Evolutionary conservation across 2,888 invertebrate genomes (phyloP), one percentile per base, ranked within the genome.

Genomic region (Micoletzkya japonica): DNA sequence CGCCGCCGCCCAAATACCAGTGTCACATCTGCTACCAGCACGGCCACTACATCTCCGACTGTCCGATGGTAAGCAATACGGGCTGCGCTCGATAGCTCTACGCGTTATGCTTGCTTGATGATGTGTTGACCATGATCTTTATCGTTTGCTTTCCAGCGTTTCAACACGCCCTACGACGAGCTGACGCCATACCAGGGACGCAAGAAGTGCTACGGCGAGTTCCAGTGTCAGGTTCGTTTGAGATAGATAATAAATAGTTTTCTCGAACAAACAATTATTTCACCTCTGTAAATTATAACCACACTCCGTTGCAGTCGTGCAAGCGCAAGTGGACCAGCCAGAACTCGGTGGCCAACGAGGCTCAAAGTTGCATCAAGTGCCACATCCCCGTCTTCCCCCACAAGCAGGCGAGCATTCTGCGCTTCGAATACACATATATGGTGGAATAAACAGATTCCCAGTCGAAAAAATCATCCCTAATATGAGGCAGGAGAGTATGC

Each of bases 191-290:
- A 85, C 69, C 85, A 85, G 71, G 85, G 85, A n/a, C 74, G 82
- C 32, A 85, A 85, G 75, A 83, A 83, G 76, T 84, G 84, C 73
- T 84, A 82, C 70, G 84, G 84, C 59, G 84, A 84, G 70, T 84
- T 84, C 76, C 77, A 77, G 63, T 74, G 82, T 72, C 73, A 81
- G 71, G 68, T 56, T 17, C 34, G 50, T 44, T n/a, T 24, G 36
- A n/a, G n/a, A n/a, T n/a, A n/a, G n/a, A n/a, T n/a, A n/a, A n/a
- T 17, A 39, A 39, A 39, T 39, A 39, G 39, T 39, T n/a, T n/a
- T n/a, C n/a, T n/a, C n/a, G n/a, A n/a, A n/a, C n/a, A 44, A 44
- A 44, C 20, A 44, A 10, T 44, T 44, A 20, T 14, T 54, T 24
- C 26, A 54, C 17, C 7, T 24, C 7, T 54, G 54, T 54, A 54